Conservation (phyloP, 2,797 vertebrate species). For the Poeciliopsis turneri region DNA sequence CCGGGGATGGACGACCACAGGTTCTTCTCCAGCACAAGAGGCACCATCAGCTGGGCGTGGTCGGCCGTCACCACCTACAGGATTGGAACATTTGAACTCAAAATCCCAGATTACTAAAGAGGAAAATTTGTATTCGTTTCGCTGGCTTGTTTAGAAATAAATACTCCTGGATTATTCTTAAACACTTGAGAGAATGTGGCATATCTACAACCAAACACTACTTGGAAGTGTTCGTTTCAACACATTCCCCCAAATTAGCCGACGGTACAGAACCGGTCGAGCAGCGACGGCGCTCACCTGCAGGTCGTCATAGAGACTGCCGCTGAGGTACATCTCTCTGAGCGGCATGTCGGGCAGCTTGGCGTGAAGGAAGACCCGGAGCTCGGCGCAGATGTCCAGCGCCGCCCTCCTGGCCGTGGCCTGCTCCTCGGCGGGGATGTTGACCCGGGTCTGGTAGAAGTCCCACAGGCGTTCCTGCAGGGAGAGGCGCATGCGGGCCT, state of each 20-base stretch:
- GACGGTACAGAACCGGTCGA: no score
- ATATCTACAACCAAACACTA: no score
- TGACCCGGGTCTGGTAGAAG: conserved; percentile 88
- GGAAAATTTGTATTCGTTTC: background rate
- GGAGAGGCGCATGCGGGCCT: conserved; percentile 88
- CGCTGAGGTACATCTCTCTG: conserved; percentile 97
- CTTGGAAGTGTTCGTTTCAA: no score
- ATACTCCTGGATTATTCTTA: no score
- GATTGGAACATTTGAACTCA: background rate
- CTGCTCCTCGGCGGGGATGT: conserved; percentile 90
- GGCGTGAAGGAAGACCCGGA: conserved; percentile 91
- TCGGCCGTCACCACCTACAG: conserved; percentile 94
- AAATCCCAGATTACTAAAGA: background rate
- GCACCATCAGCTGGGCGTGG: conserved; percentile 97
- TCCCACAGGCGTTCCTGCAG: conserved; percentile 92
- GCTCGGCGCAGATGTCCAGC: conserved; percentile 94
- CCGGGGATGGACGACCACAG: conserved; percentile 95
- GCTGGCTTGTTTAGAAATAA: no score
- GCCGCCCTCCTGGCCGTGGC: conserved; percentile 90
- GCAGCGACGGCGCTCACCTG: conserved; percentile 80
- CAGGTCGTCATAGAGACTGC: conserved; percentile 95
- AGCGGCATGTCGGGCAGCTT: conserved; percentile 98
- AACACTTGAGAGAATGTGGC: no score
- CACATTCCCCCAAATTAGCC: no score
- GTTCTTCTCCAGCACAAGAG: conserved; percentile 93